Evolutionary conservation across 2,888 invertebrate genomes (phyloP), one percentile per base, ranked within the genome.

Genomic region (Autographa gamma): DNA sequence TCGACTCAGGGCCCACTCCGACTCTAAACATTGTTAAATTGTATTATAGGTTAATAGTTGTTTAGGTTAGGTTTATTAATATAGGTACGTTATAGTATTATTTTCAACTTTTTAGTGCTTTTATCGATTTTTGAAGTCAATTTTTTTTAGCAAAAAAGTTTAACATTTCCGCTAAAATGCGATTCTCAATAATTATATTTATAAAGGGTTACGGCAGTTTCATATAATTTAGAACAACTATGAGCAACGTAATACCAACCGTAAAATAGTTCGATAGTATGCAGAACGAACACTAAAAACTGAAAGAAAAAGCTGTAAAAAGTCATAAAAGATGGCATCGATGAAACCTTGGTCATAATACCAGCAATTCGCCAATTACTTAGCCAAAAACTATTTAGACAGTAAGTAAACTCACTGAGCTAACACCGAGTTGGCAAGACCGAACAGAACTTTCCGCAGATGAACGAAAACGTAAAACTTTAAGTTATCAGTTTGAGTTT

Each of bases 381-480:
- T 81, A 82, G 68, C 73, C 76, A 75, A 73, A 73, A 80, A 76
- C 78, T 79, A 74, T 77, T 74, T 73, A 83, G 75, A 69, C 67
- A 79, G 60, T 78, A 71, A 78, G 77, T 77, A 73, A 81, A 81
- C 77, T 73, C 52, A 31, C 73, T 69, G 58, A 79, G 72, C 85
- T 61, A 84, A 81, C 77, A 60, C 59, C 31, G 66, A 78, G 68
- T 85, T 84, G 85, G 85, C 83, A 79, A 83, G 64, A 69, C 66
- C 69, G 58, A 71, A 77, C 75, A 63, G 79, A 85, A 84, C 79
- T 84, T 81, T 73, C 58, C 56, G 56, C 67, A 69, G 72, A 78
- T 80, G 80, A 84, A 84, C 80, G 80, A 83, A 83, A 85, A 85
- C 79, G 79, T 83, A 82, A 85, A 82, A 84, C 73, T 85, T 83